phyloP scores from a whole-genome alignment of 2,888 invertebrate species.

The Dioctria linearis region DNA sequence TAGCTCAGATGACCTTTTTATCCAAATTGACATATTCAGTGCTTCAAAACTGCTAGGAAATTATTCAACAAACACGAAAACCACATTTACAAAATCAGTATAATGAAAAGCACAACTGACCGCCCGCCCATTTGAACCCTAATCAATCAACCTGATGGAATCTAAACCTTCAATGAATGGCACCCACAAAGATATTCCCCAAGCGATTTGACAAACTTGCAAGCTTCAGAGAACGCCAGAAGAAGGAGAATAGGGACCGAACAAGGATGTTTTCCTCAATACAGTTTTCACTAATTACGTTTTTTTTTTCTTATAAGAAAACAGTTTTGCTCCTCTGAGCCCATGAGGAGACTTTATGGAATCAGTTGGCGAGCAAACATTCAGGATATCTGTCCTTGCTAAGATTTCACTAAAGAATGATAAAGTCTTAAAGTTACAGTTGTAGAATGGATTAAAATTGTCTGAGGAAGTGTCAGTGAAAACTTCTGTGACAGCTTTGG shows the following conservation, averaged over 20 bases:
- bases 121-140: conserved; percentile 26
- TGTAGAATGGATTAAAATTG: conserved; percentile 40
- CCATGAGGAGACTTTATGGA: conserved; percentile 3
- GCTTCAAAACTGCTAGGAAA: conserved; percentile 1
- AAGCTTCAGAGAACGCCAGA: conserved; percentile 22
- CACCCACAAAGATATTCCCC: background rate
- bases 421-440: conserved; percentile 26
- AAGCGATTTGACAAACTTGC: conserved; percentile 19
- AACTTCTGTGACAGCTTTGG: conserved; percentile 4
- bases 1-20: conserved; percentile 21
- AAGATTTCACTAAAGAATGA: background rate
- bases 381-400: background rate
- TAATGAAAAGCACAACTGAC: conserved; percentile 24
- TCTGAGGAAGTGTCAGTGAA: conserved; percentile 10
- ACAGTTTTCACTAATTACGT: conserved; percentile 24
- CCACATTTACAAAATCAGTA: conserved; percentile 44
- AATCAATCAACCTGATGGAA: conserved; percentile 47
- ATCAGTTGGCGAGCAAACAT: conserved; percentile 5
- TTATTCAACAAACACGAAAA: conserved; percentile 39
- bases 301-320: conserved; percentile 7
- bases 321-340: conserved; percentile 2
- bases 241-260: background rate
- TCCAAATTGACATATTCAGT: conserved; percentile 23
- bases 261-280: conserved; percentile 3
- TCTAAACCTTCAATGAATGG: conserved; percentile 39